Conservation (phyloP, 2,888 invertebrate species). For the Cryptophagus acutangulus region DNA sequence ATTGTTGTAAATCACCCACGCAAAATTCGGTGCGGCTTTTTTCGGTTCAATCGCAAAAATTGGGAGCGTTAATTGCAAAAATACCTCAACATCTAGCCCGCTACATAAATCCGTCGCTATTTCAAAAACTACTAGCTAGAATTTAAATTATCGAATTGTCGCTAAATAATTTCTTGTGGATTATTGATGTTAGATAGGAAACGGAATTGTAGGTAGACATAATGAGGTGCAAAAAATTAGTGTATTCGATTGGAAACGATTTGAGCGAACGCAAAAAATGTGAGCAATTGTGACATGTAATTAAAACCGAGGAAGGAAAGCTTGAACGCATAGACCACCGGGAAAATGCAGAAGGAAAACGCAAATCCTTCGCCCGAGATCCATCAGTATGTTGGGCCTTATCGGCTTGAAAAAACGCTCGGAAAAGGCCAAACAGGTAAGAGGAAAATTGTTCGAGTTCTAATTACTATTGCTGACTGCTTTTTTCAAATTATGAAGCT, state of each 20-base stretch:
- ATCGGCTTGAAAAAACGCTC: slow-evolving; percentile 96
- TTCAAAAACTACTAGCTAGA: no score
- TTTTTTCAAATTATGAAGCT: no score
- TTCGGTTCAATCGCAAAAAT: no score
- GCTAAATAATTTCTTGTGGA: not conserved
- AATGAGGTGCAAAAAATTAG: not conserved
- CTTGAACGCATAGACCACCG: slow-evolving; percentile 2
- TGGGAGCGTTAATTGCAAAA: no score
- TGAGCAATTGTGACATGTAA: slow-evolving; percentile 23
- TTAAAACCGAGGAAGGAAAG: not conserved
- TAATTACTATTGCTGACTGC: no score
- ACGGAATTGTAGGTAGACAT: not conserved
- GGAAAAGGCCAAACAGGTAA: slow-evolving; percentile 99
- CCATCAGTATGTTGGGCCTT: slow-evolving; percentile 97
- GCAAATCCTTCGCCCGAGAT: slow-evolving; percentile 55
- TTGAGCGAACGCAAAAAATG: not conserved
- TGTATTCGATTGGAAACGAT: not conserved
- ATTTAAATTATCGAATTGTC: not conserved
- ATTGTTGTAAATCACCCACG: not conserved
- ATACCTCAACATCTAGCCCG: not conserved
- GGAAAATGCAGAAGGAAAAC: slow-evolving; percentile 45
- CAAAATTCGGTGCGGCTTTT: no score
- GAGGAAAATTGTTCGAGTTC: no score
- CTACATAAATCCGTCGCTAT: not conserved
- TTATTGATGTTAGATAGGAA: not conserved